A percentile compares a stretch with the other conserved stretches of the same genome.
Conservation (phyloP, 2,113 vertebrate genomes). For the Eptatretus burgeri region DNA sequence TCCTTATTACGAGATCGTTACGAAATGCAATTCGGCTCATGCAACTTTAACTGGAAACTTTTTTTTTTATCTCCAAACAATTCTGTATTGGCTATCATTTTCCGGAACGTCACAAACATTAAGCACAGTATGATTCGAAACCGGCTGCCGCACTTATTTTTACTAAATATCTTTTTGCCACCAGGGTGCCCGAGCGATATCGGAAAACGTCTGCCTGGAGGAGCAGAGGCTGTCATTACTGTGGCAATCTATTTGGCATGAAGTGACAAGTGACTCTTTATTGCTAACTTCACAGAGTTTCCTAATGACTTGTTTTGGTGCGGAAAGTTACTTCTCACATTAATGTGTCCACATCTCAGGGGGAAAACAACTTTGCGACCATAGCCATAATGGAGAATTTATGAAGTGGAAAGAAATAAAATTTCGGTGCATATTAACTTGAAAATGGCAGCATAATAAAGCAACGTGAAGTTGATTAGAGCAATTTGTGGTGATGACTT, state of each 20-base stretch:
- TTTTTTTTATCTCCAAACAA: too few species aligned
- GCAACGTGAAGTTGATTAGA: constrained; percentile 6
- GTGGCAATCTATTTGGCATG: neutral
- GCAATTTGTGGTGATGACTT: constrained; percentile 5
- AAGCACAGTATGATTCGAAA: too few species aligned
- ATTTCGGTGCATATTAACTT: constrained; percentile 3
- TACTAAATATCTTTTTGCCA: neutral
- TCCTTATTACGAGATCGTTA: too few species aligned
- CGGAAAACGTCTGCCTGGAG: constrained; percentile 1
- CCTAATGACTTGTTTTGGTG: constrained; percentile 6
- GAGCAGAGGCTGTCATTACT: neutral
- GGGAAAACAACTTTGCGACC: constrained; percentile 1
- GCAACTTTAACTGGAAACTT: too few species aligned
- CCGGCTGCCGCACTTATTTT: neutral
- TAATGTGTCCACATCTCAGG: constrained; percentile 3
- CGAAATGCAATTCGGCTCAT: too few species aligned
- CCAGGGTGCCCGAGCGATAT: neutral
- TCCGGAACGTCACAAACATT: too few species aligned
- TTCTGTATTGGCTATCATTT: too few species aligned
- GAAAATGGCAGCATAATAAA: constrained; percentile 2
- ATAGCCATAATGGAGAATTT: constrained; percentile 7
- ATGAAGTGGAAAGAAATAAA: constrained; percentile 7
- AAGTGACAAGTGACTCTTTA: neutral
- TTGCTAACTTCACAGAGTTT: constrained; percentile 5
- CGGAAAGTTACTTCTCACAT: constrained; percentile 4